Evolutionary conservation across 2,113 vertebrate species (phyloP), one percentile per base, ranked within the genome.

Genomic region (Theristicus caerulescens): DNA sequence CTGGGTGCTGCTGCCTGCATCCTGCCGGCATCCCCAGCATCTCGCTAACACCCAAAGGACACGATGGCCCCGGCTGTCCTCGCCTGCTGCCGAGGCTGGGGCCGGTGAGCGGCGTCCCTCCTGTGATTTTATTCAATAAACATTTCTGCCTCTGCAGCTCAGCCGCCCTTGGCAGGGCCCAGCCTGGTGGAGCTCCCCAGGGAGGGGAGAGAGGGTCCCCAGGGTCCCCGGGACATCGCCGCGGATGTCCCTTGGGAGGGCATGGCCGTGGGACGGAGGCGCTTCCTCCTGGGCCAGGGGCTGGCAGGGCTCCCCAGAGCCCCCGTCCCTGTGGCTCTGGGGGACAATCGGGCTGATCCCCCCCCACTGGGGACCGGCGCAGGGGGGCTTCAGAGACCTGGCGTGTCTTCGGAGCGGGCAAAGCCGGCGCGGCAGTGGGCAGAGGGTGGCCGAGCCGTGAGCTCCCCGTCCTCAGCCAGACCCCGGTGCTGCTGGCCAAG

Each of bases 371-470:
- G 34, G 49, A 76, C n/a, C 0, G 1, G 40, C 17, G 8, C 18
- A 13, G n/a, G 22, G 16, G 42, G 17, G 12, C 7, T 67, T 67
- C 31, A 42, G 72, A 66, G 51, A 58, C 32, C 61, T 5, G 2
- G 27, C 1, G 3, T 32, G 8, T 44, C 61, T 38, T 49, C 16
- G 3, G 49, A 21, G 25, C 2, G 5, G 16, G 19, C 6, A 25
- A 22, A 69, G 38, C 77, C 46, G 21, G 22, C 9, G 11, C 3
- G 3, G 31, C 3, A 3, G 40, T 6, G 4, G n/a, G 13, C 2
- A 20, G 22, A 20, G 61, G 11, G 32, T 10, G 3, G 27, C 15
- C 0, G 2, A 44, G 8, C n/a, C 3, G 1, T 2, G 29, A 49
- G 32, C 7, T 26, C 25, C 29, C 29, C 19, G 4, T 11, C 15